Conservation (phyloP, 2,888 invertebrate species). For the Phragmatobia fuliginosa region DNA sequence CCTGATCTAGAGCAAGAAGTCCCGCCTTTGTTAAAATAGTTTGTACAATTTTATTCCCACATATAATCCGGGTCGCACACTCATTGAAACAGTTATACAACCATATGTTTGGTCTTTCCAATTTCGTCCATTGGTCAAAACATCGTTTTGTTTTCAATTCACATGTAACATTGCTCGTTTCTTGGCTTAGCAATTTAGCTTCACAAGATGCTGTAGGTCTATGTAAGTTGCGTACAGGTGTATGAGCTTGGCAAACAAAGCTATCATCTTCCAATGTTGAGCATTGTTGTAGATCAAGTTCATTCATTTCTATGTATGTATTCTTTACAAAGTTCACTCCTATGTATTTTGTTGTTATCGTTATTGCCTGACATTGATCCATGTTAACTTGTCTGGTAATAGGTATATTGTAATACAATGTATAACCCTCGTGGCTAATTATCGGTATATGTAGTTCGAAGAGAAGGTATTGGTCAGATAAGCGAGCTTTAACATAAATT, state of each 20-base stretch:
- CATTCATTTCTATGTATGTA: conserved; percentile 10
- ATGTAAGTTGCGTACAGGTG: conserved; percentile 1
- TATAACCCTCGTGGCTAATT: conserved; percentile 4
- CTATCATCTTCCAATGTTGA: background rate
- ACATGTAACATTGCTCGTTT: background rate
- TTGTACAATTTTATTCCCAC: background rate
- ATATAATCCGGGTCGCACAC: conserved; percentile 4
- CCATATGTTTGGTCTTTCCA: conserved; percentile 13
- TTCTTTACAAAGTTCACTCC: conserved; percentile 13
- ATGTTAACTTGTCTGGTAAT: background rate
- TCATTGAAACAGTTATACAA: conserved; percentile 4
- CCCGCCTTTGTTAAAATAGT: background rate
- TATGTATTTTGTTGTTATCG: conserved; percentile 5
- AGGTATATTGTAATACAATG: conserved; percentile 10
- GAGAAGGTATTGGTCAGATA: conserved; percentile 1
- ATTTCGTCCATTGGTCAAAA: conserved; percentile 6
- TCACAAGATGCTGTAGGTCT: conserved; percentile 7
- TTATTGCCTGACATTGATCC: conserved; percentile 5
- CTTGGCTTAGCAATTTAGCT: conserved; percentile 9
- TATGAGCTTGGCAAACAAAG: conserved; percentile 7
- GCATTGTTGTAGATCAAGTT: conserved; percentile 9
- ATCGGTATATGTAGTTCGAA: conserved; percentile 11
- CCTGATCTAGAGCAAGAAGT: background rate
- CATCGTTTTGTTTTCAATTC: conserved; percentile 1
- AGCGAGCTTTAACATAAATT: conserved; percentile 6